These are phyloP conservation scores for Lemur catta DNA, from an alignment of 2,797 vertebrate genomes.

Conservation along the genomic window DNA sequence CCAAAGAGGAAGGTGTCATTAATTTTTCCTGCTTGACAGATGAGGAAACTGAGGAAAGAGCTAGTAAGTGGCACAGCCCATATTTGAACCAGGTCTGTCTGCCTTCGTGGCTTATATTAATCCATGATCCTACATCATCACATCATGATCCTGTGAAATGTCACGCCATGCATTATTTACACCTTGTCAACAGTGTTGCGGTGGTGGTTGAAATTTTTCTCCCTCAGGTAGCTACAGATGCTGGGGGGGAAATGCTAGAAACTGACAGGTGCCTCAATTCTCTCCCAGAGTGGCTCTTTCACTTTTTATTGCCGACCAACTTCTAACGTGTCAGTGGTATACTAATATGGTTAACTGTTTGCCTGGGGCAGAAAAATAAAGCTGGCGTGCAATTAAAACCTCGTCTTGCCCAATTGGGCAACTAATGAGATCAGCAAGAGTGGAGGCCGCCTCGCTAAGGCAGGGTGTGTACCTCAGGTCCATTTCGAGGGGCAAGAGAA, in stretches of 20 bases:
- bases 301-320: conserved; percentile 70
- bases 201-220: conserved; percentile 58
- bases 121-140: accelerated
- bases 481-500: conserved; percentile 49
- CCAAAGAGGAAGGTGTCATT: neutral
- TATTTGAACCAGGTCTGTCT: neutral
- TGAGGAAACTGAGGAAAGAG: conserved; percentile 16
- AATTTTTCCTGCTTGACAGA: neutral
- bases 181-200: conserved; percentile 58
- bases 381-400: conserved; percentile 79
- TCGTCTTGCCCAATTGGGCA: conserved; percentile 82
- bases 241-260: conserved; percentile 49
- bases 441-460: conserved; percentile 80
- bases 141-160: accelerated
- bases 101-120: neutral
- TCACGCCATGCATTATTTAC: neutral
- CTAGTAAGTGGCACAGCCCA: neutral
- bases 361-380: conserved; percentile 78
- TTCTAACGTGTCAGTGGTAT: conserved; percentile 67
- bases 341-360: conserved; percentile 81
- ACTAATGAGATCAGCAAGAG: conserved; percentile 82
- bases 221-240: neutral
- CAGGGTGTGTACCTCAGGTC: conserved; percentile 76
- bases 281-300: conserved; percentile 72
- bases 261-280: conserved; percentile 75